Evolutionary conservation across 1,140 invertebrate species (phyloP), one percentile per base, ranked within the genome.

Genomic region (Heliconius hermathena): DNA sequence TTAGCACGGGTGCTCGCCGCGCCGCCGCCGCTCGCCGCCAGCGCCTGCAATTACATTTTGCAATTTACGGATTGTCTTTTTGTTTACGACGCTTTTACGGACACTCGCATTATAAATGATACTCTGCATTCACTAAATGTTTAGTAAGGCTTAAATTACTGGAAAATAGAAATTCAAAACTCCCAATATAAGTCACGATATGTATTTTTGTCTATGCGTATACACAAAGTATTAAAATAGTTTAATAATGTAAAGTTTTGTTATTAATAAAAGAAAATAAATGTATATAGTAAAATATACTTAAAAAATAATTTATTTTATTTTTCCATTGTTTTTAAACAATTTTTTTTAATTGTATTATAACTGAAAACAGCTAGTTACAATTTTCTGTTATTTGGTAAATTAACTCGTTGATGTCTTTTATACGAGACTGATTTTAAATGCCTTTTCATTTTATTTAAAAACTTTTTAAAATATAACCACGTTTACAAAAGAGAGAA

Each of bases 31-130:
- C 78, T 78, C 83, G 84, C 86, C 85, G 80, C 82, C 83, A 83
- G 81, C 85, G 85, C 83, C 87, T 89, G 81, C 87, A 91, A 92
- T 90, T 91, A 90, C 89, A 91, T 89, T 90, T 89, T 75, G 83
- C 86, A 88, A 89, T 90, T 90, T 87, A 81, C 74, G 73, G 76
- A 81, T 81, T 81, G 81, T 81, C 80, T 88, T 89, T 90, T 87
- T 88, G 84, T 88, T 88, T 85, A 86, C 84, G 84, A 87, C 77
- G 78, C 81, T 85, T 86, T 84, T 78, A 72, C 71, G 77, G 75
- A 82, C 78, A 83, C 73, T 88, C 83, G 60, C 60, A 66, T 66
- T 66, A 66, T 29, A 66, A 66, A 66, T 66, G 26, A 16, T 26
- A 66, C 26, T n/a, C 22, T 66, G 60, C 26, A 66, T 66, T 66